These are phyloP conservation scores for Coelinius sp. DNA, from an alignment of 2,888 invertebrate genomes.

Conservation along the genomic window DNA sequence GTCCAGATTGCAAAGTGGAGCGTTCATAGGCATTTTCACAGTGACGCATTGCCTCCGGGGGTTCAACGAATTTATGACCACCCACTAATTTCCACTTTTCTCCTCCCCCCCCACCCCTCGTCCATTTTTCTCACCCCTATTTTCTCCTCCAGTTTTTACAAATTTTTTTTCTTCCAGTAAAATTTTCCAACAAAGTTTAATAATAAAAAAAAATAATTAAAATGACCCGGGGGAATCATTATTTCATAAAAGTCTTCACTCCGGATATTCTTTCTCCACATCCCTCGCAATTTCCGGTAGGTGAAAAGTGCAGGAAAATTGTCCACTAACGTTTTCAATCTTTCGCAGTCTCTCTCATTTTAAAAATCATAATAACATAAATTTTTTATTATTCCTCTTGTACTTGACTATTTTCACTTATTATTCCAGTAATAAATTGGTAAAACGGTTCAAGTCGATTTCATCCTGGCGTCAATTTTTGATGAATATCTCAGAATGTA, in stretches of 20 bases:
- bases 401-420: too few species aligned
- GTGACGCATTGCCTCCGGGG: neutral
- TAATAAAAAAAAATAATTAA: neutral
- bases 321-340: conserved; percentile 34
- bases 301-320: neutral
- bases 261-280: conserved; percentile 17
- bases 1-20: neutral
- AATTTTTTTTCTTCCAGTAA: conserved; percentile 57
- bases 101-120: neutral
- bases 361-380: neutral
- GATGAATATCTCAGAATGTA: too few species aligned
- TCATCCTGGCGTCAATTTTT: too few species aligned
- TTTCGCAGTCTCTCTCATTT: neutral
- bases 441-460: too few species aligned
- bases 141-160: conserved; percentile 51
- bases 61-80: conserved; percentile 11
- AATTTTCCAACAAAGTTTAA: conserved; percentile 3
- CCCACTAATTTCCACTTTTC: conserved; percentile 2
- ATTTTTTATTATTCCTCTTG: too few species aligned
- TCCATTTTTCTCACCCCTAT: neutral
- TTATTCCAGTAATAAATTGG: too few species aligned
- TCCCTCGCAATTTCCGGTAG: conserved; percentile 33
- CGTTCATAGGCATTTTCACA: neutral
- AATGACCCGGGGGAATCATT: conserved; percentile 6
- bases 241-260: neutral